Base-by-base conservation (phyloP, 2,888 invertebrate species). In the Dermolepida albohirtum region DNA sequence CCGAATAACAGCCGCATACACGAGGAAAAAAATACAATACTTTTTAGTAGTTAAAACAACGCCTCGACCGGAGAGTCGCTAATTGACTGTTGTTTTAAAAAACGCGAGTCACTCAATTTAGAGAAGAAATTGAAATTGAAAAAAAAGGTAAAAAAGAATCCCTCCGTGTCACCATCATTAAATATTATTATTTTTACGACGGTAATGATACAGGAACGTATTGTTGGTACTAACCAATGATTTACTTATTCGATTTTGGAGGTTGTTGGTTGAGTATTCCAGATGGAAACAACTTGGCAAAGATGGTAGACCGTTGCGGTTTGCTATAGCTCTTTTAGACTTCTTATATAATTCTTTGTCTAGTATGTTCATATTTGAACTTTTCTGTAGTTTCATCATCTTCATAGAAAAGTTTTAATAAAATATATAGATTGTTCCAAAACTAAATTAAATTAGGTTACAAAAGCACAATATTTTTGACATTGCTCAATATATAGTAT, bases 41-140 rank as follows among this genome's bases (percentile, higher is more conserved):
- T 75, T 78, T 78, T 76, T 76, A 39, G 75, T 74, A 74, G 77
- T 77, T 77, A 77, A 78, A 77, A 78, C 75, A 77, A 76, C 76
- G 77, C 74, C 73, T 76, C 75, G 74, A 68, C 72, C 75, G 74
- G 76, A 71, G 72, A 74, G 76, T 77, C 76, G 76, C 76, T 79
- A 79, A 78, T 79, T 79, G 77, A 77, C 77, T 77, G 78, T 78
- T 78, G 78, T 78, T 79, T 78, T 79, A 77, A 79, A 78, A 78
- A 78, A 77, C 76, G 76, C 78, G 75, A 77, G 76, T 77, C 78
- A 77, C 73, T 76, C 77, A 77, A 78, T 78, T 77, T 76, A 74
- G 70, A 75, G 74, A 74, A 76, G 77, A 73, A 73, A 76, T 34
- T 34, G 34, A 34, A 34, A 34, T 34, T 75, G 67, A 39, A 14